These are phyloP conservation scores for Chaetorhynchus papuensis DNA, from an alignment of 2,113 vertebrate genomes.

Conservation along the genomic window DNA sequence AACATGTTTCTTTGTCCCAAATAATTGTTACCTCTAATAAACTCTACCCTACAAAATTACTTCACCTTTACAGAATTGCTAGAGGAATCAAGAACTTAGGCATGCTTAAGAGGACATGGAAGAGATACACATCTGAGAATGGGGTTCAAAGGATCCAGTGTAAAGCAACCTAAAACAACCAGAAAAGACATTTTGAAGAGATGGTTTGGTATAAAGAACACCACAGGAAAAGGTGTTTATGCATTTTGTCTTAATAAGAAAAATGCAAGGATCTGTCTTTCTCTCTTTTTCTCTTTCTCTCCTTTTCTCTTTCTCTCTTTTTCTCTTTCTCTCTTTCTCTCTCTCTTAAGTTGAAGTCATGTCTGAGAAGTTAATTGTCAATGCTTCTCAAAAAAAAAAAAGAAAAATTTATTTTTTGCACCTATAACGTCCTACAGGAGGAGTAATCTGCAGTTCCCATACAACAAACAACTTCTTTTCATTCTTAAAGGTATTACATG, in stretches of 20 bases:
- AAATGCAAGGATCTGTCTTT: not conserved
- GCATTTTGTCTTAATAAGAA: not conserved
- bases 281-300: too few relatives aligned
- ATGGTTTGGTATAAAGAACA: not conserved
- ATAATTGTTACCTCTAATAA: not conserved
- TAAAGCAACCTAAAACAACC: not conserved
- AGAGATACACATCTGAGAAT: fast-evolving
- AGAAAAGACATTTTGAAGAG: not conserved
- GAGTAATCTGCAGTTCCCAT: not conserved
- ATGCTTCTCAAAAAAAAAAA: not conserved
- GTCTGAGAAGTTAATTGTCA: not conserved
- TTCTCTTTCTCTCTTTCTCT: too few relatives aligned
- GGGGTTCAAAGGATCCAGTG: not conserved
- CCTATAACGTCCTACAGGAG: not conserved
- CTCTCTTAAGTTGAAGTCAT: not conserved
- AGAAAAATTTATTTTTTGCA: not conserved
- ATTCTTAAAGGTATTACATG: not conserved
- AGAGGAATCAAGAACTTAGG: not conserved
- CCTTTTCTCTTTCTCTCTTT: not conserved
- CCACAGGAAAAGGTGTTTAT: not conserved
- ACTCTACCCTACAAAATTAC: not conserved
- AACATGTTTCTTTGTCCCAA: not conserved
- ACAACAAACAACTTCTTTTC: not conserved
- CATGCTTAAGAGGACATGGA: not conserved
- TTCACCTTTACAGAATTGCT: not conserved